Evolutionary conservation across 2,113 vertebrate species (phyloP).

Genomic region (Loxodonta africana): DNA sequence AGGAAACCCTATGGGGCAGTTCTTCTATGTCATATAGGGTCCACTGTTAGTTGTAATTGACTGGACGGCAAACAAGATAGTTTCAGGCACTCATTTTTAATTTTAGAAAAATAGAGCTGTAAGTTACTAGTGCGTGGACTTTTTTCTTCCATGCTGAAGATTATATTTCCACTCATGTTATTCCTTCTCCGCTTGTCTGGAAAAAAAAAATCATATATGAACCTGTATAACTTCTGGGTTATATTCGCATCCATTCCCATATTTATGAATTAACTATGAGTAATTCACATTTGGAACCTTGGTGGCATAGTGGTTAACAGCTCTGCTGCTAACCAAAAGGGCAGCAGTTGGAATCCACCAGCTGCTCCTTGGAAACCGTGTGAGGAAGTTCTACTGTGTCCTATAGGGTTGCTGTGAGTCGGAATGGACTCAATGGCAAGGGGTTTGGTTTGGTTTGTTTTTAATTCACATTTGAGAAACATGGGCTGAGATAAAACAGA

Average conservation of each 20-base stretch:
- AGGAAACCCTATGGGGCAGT: too few species aligned
- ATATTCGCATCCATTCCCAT: neutral
- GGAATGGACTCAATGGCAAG: too few species aligned
- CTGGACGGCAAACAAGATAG: too few species aligned
- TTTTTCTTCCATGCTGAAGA: neutral
- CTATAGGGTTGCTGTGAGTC: too few species aligned
- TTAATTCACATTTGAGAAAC: slow-evolving; percentile 23
- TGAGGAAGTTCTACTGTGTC: too few species aligned
- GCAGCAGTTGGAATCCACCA: too few species aligned
- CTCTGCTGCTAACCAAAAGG: too few species aligned
- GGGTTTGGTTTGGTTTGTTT: too few species aligned
- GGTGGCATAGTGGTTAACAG: too few species aligned
- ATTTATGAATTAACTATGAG: slow-evolving; percentile 10
- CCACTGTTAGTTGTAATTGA: too few species aligned
- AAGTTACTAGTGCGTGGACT: neutral
- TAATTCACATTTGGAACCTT: neutral
- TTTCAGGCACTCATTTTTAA: neutral
- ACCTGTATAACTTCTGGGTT: neutral
- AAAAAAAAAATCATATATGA: neutral
- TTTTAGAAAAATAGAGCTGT: slow-evolving; percentile 18
- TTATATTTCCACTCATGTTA: neutral
- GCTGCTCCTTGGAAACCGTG: too few species aligned
- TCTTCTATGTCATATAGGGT: too few species aligned
- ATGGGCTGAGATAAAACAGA: neutral
- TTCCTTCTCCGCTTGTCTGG: neutral